Conservation (phyloP, 2,113 vertebrate species). For the Esox niger region DNA sequence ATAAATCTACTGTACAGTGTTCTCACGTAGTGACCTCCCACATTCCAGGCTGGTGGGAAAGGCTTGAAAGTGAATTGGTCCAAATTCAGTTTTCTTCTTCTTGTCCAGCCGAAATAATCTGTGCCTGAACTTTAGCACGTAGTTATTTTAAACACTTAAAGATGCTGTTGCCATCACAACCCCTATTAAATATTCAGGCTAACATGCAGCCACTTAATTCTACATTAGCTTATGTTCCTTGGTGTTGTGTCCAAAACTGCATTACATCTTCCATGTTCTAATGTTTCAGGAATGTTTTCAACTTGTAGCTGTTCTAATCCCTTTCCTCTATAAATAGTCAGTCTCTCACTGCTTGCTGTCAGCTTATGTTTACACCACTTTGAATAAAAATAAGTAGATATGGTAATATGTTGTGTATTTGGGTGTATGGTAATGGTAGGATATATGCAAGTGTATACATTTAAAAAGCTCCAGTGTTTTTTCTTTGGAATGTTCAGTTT, state of each 20-base stretch:
- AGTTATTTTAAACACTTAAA: not conserved
- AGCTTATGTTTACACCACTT: not conserved
- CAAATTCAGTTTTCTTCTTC: not conserved
- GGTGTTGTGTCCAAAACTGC: not conserved
- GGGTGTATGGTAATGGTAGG: not conserved
- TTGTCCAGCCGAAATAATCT: constrained; percentile 6
- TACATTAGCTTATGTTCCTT: not conserved
- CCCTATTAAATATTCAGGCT: not conserved
- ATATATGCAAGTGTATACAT: not conserved
- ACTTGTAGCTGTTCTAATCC: constrained; percentile 6
- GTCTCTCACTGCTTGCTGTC: not conserved
- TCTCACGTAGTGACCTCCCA: constrained; percentile 42
- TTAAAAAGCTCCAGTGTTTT: not conserved
- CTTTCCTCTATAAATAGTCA: not conserved
- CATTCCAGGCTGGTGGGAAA: constrained; percentile 46
- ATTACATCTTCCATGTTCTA: not conserved
- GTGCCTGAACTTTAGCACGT: constrained; percentile 11
- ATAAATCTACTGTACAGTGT: constrained; percentile 32
- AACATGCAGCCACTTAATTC: not conserved
- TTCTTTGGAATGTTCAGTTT: not conserved
- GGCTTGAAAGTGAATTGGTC: constrained; percentile 46
- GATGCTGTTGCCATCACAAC: constrained; percentile 4
- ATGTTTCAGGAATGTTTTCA: not conserved
- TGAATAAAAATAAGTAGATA: constrained; percentile 9
- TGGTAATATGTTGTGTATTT: not conserved